Conservation (phyloP, 2,113 vertebrate species). For the Ophthalmolycus amberensis region DNA sequence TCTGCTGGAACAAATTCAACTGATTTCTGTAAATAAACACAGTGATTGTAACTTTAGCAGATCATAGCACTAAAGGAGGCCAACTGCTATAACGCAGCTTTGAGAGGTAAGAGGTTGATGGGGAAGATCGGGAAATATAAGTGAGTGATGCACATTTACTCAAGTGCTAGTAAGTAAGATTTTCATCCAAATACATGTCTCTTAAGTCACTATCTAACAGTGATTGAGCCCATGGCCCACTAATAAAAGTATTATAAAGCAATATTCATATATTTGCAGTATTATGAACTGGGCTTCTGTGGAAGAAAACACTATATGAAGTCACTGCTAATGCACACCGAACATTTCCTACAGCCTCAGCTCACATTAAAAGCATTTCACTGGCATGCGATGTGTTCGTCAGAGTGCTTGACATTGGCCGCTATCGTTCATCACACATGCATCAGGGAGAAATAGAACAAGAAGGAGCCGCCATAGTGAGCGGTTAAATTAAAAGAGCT, state of each 20-base stretch:
- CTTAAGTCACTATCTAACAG: background rate
- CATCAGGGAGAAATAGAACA: background rate
- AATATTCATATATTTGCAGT: background rate
- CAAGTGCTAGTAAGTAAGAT: background rate
- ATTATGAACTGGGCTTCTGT: background rate
- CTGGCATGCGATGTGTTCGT: background rate
- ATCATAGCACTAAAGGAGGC: background rate
- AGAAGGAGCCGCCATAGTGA: background rate
- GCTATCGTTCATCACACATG: background rate
- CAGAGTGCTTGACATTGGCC: background rate
- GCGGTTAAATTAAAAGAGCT: background rate
- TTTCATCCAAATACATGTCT: background rate
- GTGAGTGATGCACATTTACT: background rate
- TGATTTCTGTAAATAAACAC: conserved; percentile 8
- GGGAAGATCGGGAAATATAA: background rate
- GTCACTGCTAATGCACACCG: background rate
- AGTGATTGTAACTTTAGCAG: background rate
- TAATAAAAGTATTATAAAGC: background rate
- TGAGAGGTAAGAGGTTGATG: background rate
- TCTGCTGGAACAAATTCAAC: background rate
- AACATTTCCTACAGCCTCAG: background rate
- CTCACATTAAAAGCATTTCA: background rate
- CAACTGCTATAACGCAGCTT: background rate
- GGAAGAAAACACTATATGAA: background rate
- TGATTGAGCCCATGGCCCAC: background rate